Conservation (phyloP, 30 jellyfish, hydroid and myxozoan genomes). For the Hydra vulgaris region DNA sequence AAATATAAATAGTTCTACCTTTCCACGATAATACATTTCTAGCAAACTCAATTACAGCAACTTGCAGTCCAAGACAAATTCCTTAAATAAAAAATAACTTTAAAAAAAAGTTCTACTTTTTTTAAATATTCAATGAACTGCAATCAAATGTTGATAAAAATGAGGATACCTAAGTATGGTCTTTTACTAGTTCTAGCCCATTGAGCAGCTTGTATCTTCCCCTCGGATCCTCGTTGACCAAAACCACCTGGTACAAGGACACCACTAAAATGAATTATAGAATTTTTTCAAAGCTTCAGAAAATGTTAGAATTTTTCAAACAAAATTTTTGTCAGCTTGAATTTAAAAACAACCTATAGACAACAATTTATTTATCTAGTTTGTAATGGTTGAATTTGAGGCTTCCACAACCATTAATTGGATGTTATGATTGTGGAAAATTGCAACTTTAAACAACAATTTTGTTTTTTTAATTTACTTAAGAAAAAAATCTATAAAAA, state of each 20-base stretch:
- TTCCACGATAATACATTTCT: slow-evolving; percentile 81
- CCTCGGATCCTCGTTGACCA: slow-evolving; percentile 95
- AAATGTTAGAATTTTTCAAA: not conserved
- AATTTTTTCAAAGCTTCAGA: too few relatives aligned
- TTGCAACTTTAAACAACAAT: too few relatives aligned
- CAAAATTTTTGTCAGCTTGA: too few relatives aligned
- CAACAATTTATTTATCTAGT: too few relatives aligned
- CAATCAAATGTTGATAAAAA: not conserved
- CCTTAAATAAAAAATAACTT: slow-evolving; percentile 42
- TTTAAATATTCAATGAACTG: too few relatives aligned
- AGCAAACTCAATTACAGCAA: slow-evolving; percentile 83
- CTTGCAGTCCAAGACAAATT: slow-evolving; percentile 90
- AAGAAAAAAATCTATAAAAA: too few relatives aligned
- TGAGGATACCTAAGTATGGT: slow-evolving; percentile 74
- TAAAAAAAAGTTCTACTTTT: too few relatives aligned
- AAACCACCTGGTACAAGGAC: slow-evolving; percentile 99
- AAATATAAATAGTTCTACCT: slow-evolving; percentile 33
- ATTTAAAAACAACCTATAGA: not conserved
- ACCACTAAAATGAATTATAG: slow-evolving; percentile 43
- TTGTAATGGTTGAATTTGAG: too few relatives aligned
- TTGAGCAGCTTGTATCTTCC: slow-evolving; percentile 77
- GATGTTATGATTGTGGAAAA: too few relatives aligned
- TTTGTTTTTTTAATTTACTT: too few relatives aligned
- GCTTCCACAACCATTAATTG: too few relatives aligned
- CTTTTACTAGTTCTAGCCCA: slow-evolving; percentile 70